Evolutionary conservation across 2,113 vertebrate species (phyloP).

Genomic region (Cepphus grylle): DNA sequence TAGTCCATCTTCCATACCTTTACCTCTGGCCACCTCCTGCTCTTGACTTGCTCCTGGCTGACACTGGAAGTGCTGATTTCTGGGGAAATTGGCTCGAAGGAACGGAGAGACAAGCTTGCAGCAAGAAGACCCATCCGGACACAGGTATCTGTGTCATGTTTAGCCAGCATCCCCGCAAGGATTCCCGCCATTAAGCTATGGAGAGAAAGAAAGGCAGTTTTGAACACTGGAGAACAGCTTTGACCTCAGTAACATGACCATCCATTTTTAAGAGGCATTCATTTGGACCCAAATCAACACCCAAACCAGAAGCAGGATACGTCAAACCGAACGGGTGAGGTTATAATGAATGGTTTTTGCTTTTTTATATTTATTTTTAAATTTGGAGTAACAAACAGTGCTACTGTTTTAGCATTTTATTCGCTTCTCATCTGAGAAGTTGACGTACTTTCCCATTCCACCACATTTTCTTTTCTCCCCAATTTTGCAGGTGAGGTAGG

Average conservation of each 20-base stretch:
- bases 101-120: conserved; percentile 75
- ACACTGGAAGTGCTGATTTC: conserved; percentile 69
- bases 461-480: neutral
- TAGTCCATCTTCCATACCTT: conserved; percentile 51
- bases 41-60: conserved; percentile 59
- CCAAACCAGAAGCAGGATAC: neutral
- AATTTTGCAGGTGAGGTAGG: neutral
- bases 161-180: conserved; percentile 79
- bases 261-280: neutral
- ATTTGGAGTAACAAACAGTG: neutral
- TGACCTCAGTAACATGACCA: neutral
- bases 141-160: conserved; percentile 76
- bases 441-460: neutral
- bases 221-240: neutral
- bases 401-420: neutral
- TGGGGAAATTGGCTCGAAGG: conserved; percentile 75
- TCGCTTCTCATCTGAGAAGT: neutral
- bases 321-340: neutral
- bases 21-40: conserved; percentile 67
- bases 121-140: conserved; percentile 81
- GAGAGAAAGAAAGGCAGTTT: neutral
- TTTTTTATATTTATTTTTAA: neutral
- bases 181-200: conserved; percentile 84
- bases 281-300: neutral
- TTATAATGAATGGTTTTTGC: neutral